Percentiles rank a stretch among this genome's conserved stretches.
Conservation (phyloP, 2,888 invertebrate genomes). For the Brenthis hecate region DNA sequence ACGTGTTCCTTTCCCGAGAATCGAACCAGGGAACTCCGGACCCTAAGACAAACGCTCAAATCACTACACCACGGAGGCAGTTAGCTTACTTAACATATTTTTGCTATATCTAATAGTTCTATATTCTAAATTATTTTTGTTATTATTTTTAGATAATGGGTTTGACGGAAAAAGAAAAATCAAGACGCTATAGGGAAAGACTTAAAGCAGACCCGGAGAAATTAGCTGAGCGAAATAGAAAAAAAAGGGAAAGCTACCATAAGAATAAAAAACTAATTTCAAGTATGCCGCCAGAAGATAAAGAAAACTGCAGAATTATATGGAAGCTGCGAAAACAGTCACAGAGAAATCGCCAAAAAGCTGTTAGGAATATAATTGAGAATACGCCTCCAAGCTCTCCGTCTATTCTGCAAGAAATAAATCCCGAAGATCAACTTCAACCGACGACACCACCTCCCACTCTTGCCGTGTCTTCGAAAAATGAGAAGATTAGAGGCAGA, state of each 20-base stretch:
- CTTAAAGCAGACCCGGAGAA: no score
- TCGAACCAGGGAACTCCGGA: no score
- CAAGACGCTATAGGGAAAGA: no score
- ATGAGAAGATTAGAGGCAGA: background rate
- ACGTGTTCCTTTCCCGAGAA: no score
- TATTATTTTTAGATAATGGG: no score
- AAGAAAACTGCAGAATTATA: background rate
- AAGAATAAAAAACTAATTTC: no score
- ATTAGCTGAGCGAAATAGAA: no score
- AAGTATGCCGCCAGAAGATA: no score
- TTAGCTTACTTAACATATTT: background rate
- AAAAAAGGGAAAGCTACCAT: no score
- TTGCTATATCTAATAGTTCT: background rate
- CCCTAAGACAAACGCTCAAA: no score
- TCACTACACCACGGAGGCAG: no score
- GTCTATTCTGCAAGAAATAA: background rate
- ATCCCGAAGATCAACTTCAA: background rate
- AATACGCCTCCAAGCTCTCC: background rate
- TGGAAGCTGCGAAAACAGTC: background rate
- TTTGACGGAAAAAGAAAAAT: no score
- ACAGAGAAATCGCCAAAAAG: background rate
- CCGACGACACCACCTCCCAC: background rate
- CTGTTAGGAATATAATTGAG: constrained; percentile 1
- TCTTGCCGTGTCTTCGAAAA: background rate
- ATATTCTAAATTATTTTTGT: background rate